A percentile compares a stretch with the other conserved stretches of the same genome.
These are phyloP conservation scores for Misgurnus anguillicaudatus DNA, from an alignment of 2,113 vertebrate species.

Conservation along the genomic window DNA sequence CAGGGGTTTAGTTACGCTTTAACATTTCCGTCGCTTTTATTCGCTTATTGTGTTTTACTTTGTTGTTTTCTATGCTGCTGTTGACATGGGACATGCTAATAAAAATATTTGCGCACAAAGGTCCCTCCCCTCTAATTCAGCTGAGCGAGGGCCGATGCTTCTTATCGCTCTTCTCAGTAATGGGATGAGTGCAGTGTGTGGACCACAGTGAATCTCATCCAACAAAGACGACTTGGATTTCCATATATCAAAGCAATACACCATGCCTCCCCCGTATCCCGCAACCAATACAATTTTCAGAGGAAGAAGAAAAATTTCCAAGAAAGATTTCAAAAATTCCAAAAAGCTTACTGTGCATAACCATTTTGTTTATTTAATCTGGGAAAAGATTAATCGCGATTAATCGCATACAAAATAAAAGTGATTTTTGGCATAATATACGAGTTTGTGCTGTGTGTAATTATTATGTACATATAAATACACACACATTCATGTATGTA, in stretches of 20 bases:
- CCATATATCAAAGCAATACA: constrained; percentile 72
- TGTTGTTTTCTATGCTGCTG: constrained; percentile 61
- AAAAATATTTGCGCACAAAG: constrained; percentile 66
- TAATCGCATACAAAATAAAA: no score
- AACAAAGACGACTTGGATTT: constrained; percentile 56
- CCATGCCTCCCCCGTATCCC: constrained; percentile 57
- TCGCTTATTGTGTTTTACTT: constrained; percentile 65
- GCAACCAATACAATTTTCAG: neutral
- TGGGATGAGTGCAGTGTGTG: constrained; percentile 78
- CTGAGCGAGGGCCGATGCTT: constrained; percentile 65
- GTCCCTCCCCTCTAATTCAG: constrained; percentile 71
- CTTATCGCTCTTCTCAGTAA: constrained; percentile 74
- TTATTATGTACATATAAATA: no score
- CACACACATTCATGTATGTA: no score
- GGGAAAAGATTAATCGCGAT: no score
- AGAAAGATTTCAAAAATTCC: neutral
- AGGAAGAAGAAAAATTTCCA: neutral
- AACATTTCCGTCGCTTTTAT: constrained; percentile 48
- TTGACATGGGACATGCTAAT: constrained; percentile 71
- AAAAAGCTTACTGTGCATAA: neutral
- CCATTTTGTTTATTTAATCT: no score
- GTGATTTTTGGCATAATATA: no score
- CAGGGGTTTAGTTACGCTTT: no score
- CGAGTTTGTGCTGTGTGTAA: no score
- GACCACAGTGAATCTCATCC: constrained; percentile 72